Evolutionary conservation across 2,113 vertebrate genomes (phyloP).

Genomic region (Talpa occidentalis): DNA sequence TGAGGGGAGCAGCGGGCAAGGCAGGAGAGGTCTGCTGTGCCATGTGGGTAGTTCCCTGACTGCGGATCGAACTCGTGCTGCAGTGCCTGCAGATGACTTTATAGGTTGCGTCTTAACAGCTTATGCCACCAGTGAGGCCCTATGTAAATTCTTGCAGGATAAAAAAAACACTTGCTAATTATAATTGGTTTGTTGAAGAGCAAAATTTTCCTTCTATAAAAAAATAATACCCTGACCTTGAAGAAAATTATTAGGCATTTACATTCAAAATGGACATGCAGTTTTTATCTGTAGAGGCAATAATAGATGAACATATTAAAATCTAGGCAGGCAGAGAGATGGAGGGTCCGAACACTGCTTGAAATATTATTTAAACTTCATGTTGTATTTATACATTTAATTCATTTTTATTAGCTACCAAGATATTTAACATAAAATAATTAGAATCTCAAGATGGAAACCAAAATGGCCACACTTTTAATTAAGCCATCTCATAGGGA

Average conservation of each 20-base stretch:
- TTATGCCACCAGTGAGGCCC: no score
- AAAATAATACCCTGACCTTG: neutral
- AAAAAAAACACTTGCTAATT: neutral
- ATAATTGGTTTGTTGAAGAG: slow-evolving; percentile 28
- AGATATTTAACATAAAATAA: slow-evolving; percentile 70
- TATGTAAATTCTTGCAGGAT: slow-evolving; percentile 20
- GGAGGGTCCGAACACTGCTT: neutral
- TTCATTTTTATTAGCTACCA: slow-evolving; percentile 66
- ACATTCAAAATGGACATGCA: neutral
- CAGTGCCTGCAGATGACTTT: no score
- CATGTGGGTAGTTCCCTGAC: no score
- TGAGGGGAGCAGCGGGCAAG: no score
- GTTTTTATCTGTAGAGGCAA: neutral
- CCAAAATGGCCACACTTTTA: slow-evolving; percentile 52
- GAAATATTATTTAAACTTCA: slow-evolving; percentile 59
- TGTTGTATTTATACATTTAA: slow-evolving; percentile 53
- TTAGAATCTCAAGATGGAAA: slow-evolving; percentile 71
- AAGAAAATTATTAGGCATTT: neutral
- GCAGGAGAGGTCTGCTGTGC: no score
- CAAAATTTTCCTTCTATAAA: slow-evolving; percentile 2
- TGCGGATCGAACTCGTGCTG: no score
- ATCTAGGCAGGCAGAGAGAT: neutral
- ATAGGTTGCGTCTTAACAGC: no score
- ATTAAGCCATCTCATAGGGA: slow-evolving; percentile 58
- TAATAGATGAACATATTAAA: slow-evolving; percentile 21